Conservation (phyloP, 2,797 vertebrate species). For the Diplodus puntazzo region DNA sequence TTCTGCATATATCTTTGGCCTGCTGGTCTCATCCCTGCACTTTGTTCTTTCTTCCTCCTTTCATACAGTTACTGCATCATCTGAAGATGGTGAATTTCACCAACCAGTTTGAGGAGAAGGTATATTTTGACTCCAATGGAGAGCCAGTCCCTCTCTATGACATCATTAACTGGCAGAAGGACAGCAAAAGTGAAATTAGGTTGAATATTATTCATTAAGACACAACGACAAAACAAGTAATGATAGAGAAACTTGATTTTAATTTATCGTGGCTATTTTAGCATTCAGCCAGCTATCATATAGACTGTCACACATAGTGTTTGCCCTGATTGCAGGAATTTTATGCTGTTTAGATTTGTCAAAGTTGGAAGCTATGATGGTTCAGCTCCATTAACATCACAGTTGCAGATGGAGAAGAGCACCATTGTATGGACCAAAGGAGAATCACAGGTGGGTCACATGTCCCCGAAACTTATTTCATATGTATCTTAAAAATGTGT, state of each 20-base stretch:
- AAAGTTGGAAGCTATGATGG: conserved; percentile 85
- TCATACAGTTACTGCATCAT: conserved; percentile 76
- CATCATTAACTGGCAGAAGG: conserved; percentile 85
- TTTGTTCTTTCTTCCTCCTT: neutral
- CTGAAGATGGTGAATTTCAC: conserved; percentile 82
- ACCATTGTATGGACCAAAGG: conserved; percentile 79
- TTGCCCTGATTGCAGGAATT: neutral
- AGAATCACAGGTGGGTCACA: conserved; percentile 64
- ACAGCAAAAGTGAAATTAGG: conserved; percentile 68
- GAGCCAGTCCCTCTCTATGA: conserved; percentile 85
- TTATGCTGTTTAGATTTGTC: conserved; percentile 68
- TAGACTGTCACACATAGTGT: neutral
- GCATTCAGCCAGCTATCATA: neutral
- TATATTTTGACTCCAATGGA: conserved; percentile 82
- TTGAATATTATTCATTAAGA: conserved; percentile 11
- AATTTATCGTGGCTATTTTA: neutral
- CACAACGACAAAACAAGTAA: neutral
- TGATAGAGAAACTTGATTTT: neutral
- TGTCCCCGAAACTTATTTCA: neutral
- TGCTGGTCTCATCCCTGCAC: neutral
- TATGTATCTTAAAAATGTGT: too few relatives aligned
- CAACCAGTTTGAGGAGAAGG: conserved; percentile 81
- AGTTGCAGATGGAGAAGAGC: conserved; percentile 71
- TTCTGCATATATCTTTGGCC: neutral
- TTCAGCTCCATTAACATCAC: conserved; percentile 72